Conservation (phyloP, 2,888 invertebrate species). For the Drosophila algonquin region DNA sequence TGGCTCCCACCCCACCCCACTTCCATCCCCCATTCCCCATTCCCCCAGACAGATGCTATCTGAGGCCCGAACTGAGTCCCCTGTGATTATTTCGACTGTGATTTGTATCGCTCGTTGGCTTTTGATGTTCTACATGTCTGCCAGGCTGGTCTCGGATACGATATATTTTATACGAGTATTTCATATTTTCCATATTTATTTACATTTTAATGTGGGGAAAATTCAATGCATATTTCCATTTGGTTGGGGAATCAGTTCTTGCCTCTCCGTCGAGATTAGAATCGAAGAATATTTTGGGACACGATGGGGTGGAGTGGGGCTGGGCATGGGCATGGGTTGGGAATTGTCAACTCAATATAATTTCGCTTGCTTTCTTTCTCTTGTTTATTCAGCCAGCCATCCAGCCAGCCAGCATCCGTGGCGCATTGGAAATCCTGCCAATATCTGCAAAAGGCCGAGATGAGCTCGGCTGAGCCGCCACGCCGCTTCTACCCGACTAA, state of each 20-base stretch:
- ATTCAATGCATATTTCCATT: conserved; percentile 65
- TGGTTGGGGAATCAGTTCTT: conserved; percentile 64
- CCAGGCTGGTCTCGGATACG: conserved; percentile 15
- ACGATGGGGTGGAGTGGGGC: background rate
- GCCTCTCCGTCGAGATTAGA: conserved; percentile 49
- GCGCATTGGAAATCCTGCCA: conserved; percentile 15
- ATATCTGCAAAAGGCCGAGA: conserved; percentile 20
- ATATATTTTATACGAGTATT: conserved; percentile 7
- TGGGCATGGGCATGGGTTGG: conserved; percentile 7
- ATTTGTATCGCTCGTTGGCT: conserved; percentile 64
- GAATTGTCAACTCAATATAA: conserved; percentile 49
- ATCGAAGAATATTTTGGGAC: conserved; percentile 63
- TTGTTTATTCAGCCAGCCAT: conserved; percentile 73
- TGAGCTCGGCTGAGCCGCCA: conserved; percentile 26
- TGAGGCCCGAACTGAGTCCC: conserved; percentile 36
- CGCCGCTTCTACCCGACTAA: conserved; percentile 56
- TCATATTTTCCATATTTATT: conserved; percentile 67
- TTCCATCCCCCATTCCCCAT: background rate
- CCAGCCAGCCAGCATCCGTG: conserved; percentile 60
- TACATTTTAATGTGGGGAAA: conserved; percentile 64
- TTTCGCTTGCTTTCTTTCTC: conserved; percentile 21
- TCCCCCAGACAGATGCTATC: background rate
- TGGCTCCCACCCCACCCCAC: conserved; percentile 19
- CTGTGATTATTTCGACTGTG: conserved; percentile 62
- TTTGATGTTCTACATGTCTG: conserved; percentile 57